Evolutionary conservation across 2,888 invertebrate genomes (phyloP), one percentile per base, ranked within the genome.

Genomic region (Masnerella sp.): DNA sequence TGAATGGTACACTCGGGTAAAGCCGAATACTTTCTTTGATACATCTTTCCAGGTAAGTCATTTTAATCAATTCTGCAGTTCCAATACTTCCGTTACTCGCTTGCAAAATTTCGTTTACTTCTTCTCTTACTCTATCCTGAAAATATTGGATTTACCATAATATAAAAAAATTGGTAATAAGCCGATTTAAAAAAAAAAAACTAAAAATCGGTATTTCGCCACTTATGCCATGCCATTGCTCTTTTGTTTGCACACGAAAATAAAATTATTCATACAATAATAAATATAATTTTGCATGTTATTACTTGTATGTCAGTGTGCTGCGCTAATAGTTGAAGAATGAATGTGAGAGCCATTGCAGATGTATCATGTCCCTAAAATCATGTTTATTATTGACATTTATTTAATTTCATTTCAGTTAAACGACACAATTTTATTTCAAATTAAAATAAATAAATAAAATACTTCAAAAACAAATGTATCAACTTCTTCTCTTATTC

Each of bases 301-400:
- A 15, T 47, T 77, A 82, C 83, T 76, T 83, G 89, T 30, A 87
- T 75, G 11, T 82, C 80, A 3, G 85, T 82, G 71, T 89, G 88
- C 69, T 89, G 86, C 0, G 91, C 90, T n/a, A 92, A 76, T 36
- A 89, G 80, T 77, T 90, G 80, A n/a, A 91, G 80, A 8, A 88
- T 84, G 78, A 89, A 90, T 22, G 88, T 87, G 11, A 91, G 79
- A 2, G 89, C 90, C 34, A 87, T 86, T 0, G 91, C 89, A 0
- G 91, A 91, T 0, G 92, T 92, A 65, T 92, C 92, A 78, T 91
- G 91, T 0, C 92, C 90, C 90, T 90, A 9, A 0, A 81, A 62
- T 3, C n/a, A 47, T 34, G 4, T 20, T 11, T 20, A 34, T 25
- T 45, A 49, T 11, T 34, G n/a, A 34, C 3, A 11, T 15, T 42